Evolutionary conservation across 2,888 invertebrate genomes (phyloP), one percentile per base, ranked within the genome.

Genomic region (Patella depressa): DNA sequence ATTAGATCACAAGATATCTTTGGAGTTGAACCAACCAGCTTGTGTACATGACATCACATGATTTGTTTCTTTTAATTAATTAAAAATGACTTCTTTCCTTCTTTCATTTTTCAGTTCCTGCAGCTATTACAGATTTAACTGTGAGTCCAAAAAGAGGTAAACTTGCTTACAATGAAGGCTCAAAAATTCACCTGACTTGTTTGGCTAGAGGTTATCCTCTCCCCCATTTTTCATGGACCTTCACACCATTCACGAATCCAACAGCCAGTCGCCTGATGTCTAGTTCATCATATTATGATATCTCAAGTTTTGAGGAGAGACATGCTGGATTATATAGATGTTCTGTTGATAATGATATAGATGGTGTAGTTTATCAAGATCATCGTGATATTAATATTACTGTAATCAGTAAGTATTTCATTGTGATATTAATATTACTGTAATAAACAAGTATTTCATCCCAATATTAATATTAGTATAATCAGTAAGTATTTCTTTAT

Each of bases 251-350:
- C 17, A 77, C 79, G 72, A 80, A 80, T 72, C 78, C 74, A 57
- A 55, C 75, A 9, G 72, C 75, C 54, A 73, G 78, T 45, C 77
- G 69, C 11, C 75, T 77, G n/a, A 57, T 78, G 69, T 74, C 78
- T 34, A 79, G 19, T 45, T 72, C 73, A 69, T 77, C 73, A 53
- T 76, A 9, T 55, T 76, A 74, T 75, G 78, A 71, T 45, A 80
- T 74, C 70, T 54, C 69, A 29, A 79, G 59, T 53, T 76, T 81
- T 7, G 73, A 81, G 45, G n/a, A 19, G 2, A 70, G 57, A 0
- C 79, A 84, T 71, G 78, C 77, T 14, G 86, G 86, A 2, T 82
- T 75, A n/a, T 86, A 85, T 59, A 81, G 78, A 14, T 86, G 86
- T 79, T 78, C 75, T 15, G 86, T 81, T 0, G 77, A 78, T 17